Evolutionary conservation across 1,140 invertebrate genomes (phyloP).

Genomic region (Drosophila pallidifrons): DNA sequence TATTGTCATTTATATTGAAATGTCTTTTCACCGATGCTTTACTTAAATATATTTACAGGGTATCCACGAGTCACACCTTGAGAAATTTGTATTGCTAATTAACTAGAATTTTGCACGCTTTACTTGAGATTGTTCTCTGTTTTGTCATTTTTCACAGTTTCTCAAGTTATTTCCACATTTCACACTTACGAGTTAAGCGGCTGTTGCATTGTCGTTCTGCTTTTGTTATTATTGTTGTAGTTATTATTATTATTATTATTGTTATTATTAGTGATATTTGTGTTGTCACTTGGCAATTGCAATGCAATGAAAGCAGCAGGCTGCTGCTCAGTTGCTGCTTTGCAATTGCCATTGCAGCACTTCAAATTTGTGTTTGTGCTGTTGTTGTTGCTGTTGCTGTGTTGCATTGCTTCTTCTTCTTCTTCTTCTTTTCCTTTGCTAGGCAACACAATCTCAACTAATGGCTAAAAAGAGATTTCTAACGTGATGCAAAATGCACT

Average conservation of each 20-base stretch:
- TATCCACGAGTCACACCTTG: too few relatives aligned
- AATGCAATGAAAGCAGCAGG: not conserved
- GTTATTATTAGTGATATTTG: too few relatives aligned
- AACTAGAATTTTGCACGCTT: too few relatives aligned
- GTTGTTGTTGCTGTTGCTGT: not conserved
- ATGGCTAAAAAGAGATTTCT: too few relatives aligned
- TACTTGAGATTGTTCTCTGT: not conserved
- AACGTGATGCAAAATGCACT: too few relatives aligned
- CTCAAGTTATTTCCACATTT: conserved; percentile 1
- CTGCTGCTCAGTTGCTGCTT: not conserved
- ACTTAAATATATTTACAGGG: too few relatives aligned
- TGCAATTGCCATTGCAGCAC: conserved; percentile 12
- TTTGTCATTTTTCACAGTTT: not conserved
- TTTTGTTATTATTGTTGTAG: not conserved
- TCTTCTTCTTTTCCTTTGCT: conserved; percentile 7
- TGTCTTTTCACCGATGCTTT: too few relatives aligned
- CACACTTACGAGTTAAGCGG: conserved; percentile 42
- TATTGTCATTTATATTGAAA: too few relatives aligned
- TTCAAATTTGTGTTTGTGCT: not conserved
- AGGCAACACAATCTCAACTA: not conserved
- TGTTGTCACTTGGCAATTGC: conserved; percentile 12
- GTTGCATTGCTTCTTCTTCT: not conserved
- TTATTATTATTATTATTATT: too few relatives aligned
- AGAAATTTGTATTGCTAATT: too few relatives aligned
- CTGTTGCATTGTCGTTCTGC: conserved; percentile 14